Conservation (phyloP, 2,888 invertebrate species). For the Busseola fusca region DNA sequence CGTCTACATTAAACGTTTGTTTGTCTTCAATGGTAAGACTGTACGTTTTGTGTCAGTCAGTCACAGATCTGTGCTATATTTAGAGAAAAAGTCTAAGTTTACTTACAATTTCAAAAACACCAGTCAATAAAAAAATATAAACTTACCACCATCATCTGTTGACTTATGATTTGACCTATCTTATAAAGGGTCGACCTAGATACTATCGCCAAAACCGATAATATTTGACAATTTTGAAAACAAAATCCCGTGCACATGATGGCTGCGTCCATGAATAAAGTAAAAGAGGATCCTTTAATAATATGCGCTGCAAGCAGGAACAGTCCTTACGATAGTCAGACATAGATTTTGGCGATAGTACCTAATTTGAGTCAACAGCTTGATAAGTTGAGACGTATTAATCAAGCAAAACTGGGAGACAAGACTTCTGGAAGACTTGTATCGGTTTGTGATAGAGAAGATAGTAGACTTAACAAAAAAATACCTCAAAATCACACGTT, state of each 20-base stretch:
- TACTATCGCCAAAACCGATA: too few species aligned
- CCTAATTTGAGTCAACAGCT: background rate
- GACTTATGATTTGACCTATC: background rate
- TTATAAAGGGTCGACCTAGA: background rate
- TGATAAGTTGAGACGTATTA: background rate
- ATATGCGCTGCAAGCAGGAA: too few species aligned
- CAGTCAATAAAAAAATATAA: background rate
- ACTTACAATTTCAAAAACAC: background rate
- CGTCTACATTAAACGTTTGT: background rate
- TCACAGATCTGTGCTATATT: background rate
- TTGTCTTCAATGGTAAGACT: background rate
- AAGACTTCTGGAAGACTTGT: too few species aligned
- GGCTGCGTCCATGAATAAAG: too few species aligned
- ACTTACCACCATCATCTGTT: background rate
- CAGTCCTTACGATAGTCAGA: too few species aligned
- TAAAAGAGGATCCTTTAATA: too few species aligned
- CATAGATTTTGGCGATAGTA: too few species aligned
- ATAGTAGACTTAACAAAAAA: slow-evolving; percentile 25
- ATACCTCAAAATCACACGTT: slow-evolving; percentile 72
- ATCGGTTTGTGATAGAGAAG: background rate
- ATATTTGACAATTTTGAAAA: too few species aligned
- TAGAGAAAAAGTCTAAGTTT: background rate
- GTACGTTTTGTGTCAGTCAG: background rate
- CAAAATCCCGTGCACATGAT: too few species aligned
- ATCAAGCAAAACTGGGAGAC: background rate